Conservation (phyloP, 2,113 vertebrate genomes). For the cattle (Bos taurus) region DNA sequence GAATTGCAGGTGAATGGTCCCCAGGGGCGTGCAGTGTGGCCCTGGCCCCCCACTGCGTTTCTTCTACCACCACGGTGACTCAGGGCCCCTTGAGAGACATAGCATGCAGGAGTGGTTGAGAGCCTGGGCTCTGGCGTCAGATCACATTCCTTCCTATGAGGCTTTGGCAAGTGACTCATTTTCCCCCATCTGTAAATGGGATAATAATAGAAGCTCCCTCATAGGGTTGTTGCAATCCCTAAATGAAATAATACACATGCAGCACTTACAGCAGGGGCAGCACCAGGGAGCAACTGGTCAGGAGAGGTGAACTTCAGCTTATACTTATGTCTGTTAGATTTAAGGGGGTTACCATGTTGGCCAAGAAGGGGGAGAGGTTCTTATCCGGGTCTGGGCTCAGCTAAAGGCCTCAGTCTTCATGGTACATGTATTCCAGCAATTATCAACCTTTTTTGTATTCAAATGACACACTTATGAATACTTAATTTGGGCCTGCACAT, state of each 20-base stretch:
- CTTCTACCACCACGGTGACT: neutral
- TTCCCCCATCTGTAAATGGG: neutral
- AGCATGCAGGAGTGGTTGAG: neutral
- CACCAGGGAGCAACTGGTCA: neutral
- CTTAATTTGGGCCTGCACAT: neutral
- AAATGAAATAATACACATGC: neutral
- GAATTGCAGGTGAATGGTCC: too few relatives aligned
- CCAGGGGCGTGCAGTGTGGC: neutral
- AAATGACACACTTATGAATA: neutral
- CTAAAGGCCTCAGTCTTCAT: neutral
- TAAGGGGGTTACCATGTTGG: neutral
- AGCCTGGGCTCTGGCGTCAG: neutral
- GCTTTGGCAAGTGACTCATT: neutral
- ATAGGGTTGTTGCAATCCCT: neutral
- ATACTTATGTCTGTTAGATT: neutral
- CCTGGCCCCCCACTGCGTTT: neutral
- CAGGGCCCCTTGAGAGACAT: neutral
- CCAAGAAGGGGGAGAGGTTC: too few relatives aligned
- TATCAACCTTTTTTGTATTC: neutral
- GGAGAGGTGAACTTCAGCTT: neutral
- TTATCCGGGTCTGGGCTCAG: neutral
- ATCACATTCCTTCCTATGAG: neutral
- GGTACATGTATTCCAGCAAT: neutral
- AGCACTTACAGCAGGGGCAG: neutral
- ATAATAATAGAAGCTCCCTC: neutral